Percentiles rank a stretch among this genome's conserved stretches.
Evolutionary conservation across 2,797 vertebrate species (phyloP).

Genomic region (Girardinus metallicus): DNA sequence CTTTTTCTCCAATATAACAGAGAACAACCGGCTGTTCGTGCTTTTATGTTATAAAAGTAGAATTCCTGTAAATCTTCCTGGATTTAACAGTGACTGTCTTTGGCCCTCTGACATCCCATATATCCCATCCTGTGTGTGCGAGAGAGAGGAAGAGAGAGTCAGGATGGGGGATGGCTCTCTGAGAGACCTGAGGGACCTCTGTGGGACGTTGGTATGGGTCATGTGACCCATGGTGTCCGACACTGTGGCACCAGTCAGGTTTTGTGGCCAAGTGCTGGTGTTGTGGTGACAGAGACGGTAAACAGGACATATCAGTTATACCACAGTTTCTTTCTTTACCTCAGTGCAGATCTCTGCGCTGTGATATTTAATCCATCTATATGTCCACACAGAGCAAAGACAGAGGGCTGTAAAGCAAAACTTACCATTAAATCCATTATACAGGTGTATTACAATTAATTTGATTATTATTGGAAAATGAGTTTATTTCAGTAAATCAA

Average conservation of each 20-base stretch:
- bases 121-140: slow-evolving; percentile 46
- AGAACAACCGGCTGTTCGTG: slow-evolving; percentile 49
- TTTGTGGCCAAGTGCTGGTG: slow-evolving; percentile 70
- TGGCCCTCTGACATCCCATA: slow-evolving; percentile 66
- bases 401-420: slow-evolving; percentile 20
- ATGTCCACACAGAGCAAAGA: slow-evolving; percentile 15
- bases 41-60: slow-evolving; percentile 65
- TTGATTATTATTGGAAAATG: not conserved
- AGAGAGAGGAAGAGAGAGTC: not conserved
- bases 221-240: slow-evolving; percentile 74
- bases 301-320: slow-evolving; percentile 66
- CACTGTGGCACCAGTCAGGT: slow-evolving; percentile 72
- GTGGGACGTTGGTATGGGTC: slow-evolving; percentile 64
- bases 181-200: slow-evolving; percentile 66
- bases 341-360: slow-evolving; percentile 34
- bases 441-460: not conserved
- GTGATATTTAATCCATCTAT: slow-evolving; percentile 6
- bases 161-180: slow-evolving; percentile 46
- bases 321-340: slow-evolving; percentile 50
- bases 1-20: slow-evolving; percentile 41
- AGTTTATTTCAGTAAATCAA: not conserved
- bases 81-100: slow-evolving; percentile 60
- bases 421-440: slow-evolving; percentile 9
- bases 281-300: slow-evolving; percentile 70
- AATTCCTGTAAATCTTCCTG: slow-evolving; percentile 69